phyloP scores from a whole-genome alignment of 1,140 invertebrate species.

The Condylostylus longicornis region DNA sequence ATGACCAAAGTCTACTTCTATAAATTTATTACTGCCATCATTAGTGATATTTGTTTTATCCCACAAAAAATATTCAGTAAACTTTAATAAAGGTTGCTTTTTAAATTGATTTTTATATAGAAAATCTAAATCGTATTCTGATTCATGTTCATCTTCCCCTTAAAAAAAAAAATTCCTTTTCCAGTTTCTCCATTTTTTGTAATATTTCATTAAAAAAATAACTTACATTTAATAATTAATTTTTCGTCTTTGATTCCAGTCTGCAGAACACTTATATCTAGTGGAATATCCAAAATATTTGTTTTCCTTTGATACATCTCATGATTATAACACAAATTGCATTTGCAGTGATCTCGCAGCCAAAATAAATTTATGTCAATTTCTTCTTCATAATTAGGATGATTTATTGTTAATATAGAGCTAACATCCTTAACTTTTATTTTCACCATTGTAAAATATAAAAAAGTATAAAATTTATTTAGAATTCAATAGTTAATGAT shows the following conservation, averaged over 20 bases:
- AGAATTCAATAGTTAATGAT: no score
- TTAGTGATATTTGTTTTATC: neutral
- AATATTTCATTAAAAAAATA: neutral
- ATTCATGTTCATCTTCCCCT: constrained; percentile 26
- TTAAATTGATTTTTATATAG: constrained; percentile 8
- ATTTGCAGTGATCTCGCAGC: constrained; percentile 27
- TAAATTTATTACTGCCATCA: neutral
- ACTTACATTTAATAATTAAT: constrained; percentile 10
- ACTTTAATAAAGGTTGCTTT: neutral
- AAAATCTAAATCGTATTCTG: constrained; percentile 18
- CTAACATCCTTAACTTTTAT: no score
- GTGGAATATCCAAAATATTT: constrained; percentile 22
- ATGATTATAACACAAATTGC: constrained; percentile 18
- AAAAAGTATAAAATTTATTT: no score
- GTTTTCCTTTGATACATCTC: constrained; percentile 22
- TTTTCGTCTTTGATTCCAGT: constrained; percentile 4
- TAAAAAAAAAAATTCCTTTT: constrained; percentile 1
- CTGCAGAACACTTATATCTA: constrained; percentile 9
- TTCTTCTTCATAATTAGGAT: no score
- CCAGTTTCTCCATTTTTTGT: neutral
- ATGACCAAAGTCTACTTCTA: constrained; percentile 2
- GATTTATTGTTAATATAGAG: no score
- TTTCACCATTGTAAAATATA: no score
- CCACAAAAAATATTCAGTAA: neutral
- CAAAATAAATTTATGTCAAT: constrained; percentile 20